Evolutionary conservation across 92 coral and sea anemone species (phyloP).

Genomic region (Desmophyllum pertusum): DNA sequence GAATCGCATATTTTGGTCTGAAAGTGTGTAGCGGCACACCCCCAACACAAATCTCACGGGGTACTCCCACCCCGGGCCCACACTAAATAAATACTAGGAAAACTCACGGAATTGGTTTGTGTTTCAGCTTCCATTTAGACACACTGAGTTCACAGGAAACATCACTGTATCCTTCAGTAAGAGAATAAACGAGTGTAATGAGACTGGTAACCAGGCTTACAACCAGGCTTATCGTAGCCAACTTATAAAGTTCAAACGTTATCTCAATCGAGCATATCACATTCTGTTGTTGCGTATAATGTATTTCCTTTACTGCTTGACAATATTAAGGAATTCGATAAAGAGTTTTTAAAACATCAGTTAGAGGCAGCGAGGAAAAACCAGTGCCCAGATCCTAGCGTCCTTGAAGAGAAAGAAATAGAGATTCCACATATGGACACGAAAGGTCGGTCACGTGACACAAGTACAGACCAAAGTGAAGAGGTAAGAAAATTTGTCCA

Average conservation of each 20-base stretch:
- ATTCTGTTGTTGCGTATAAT: too few relatives aligned
- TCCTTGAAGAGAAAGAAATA: conserved; percentile 12
- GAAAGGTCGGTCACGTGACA: conserved; percentile 16
- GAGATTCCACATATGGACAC: conserved; percentile 26
- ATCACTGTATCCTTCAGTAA: conserved; percentile 62
- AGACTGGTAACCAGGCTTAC: background rate
- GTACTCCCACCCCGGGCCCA: too few relatives aligned
- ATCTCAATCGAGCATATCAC: too few relatives aligned
- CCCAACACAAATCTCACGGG: too few relatives aligned
- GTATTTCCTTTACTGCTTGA: background rate
- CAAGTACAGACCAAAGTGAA: background rate
- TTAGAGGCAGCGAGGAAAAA: background rate
- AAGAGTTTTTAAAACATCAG: conserved; percentile 20
- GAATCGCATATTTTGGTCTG: too few relatives aligned
- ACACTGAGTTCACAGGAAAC: conserved; percentile 47
- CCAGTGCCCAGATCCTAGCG: background rate
- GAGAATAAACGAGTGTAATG: background rate
- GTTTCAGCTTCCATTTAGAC: conserved; percentile 68
- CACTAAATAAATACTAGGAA: background rate
- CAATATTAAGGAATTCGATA: conserved; percentile 7
- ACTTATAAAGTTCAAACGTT: too few relatives aligned
- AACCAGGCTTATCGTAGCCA: too few relatives aligned
- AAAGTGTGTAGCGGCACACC: too few relatives aligned
- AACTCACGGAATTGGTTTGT: background rate
- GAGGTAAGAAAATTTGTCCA: conserved; percentile 5